Base-by-base conservation (phyloP, 2,797 vertebrate genomes). In the Lagocephalus sceleratus region DNA sequence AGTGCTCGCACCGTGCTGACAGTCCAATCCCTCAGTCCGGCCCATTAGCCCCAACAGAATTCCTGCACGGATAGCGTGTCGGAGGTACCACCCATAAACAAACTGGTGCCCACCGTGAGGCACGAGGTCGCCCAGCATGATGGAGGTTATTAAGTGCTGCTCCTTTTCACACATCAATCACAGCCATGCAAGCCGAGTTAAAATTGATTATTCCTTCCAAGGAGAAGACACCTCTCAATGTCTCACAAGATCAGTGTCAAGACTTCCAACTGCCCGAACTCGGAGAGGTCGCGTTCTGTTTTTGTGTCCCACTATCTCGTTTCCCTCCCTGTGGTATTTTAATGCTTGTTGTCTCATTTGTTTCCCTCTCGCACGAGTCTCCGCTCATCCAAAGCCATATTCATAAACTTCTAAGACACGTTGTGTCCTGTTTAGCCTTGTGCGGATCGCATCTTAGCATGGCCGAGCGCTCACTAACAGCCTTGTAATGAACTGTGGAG, bases 1-100 rank as follows among this genome's bases (percentile, higher is more conserved):
- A 95, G 91, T 84, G 86, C 92, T 94, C 90, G 75, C 47, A 71
- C 85, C 15, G 54, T 47, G 59, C 63, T 94, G 95, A 95, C 95
- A 97, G 92, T 87, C 83, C 86, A 95, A 96, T 97, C 91, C 90
- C 90, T 98, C 94, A 95, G 83, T 87, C 89, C 85, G 69, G 87
- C 89, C 90, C 66, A 67, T 94, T 92, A 92, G 87, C 82, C 82
- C 63, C 89, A 90, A 88, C 63, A 76, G 90, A 91, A 89, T 89
- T 90, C 90, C 85, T 80, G 81, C 84, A 68, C 60, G 78, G 87
- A 88, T 88, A 78, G 83, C 84, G 79, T 92, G 91, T 92, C 90
- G 83, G 85, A 88, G 81, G 88, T 86, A 88, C 87, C 81, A 84
- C 91, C 92, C 88, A 76, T 92, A 93, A 94, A 94, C 92, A 95